Conservation (phyloP, 2,797 vertebrate species). For the Emydoidea blandingii region DNA sequence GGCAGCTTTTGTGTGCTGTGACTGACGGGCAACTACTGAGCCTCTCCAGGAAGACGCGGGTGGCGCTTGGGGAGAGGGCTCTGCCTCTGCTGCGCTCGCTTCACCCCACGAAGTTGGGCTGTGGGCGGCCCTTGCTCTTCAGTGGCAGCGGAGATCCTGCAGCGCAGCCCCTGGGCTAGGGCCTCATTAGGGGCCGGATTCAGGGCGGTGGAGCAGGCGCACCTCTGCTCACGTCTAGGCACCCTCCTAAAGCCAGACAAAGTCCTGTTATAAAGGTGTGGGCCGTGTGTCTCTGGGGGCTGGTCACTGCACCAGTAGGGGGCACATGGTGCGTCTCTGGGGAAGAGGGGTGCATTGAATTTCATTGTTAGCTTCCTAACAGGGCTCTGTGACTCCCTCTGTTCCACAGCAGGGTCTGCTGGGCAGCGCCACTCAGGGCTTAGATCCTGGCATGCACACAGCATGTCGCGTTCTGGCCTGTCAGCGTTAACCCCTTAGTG, state of each 20-base stretch:
- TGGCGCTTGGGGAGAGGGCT: neutral
- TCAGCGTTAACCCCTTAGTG: constrained; percentile 1
- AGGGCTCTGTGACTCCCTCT: neutral
- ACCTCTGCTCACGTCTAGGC: neutral
- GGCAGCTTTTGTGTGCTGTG: too few relatives aligned
- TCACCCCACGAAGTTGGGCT: neutral
- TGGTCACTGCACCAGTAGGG: too few relatives aligned
- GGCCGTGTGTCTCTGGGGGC: neutral
- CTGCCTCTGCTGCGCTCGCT: neutral
- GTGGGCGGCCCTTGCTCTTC: accelerated
- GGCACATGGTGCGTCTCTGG: too few relatives aligned
- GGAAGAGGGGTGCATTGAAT: too few relatives aligned
- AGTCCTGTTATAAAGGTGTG: neutral
- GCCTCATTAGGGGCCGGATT: neutral
- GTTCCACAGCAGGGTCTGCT: accelerated
- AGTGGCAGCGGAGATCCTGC: neutral
- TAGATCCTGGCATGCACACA: neutral
- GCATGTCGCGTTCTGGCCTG: neutral
- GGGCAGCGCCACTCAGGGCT: neutral
- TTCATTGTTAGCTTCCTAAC: neutral
- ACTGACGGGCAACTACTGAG: neutral
- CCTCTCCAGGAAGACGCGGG: neutral
- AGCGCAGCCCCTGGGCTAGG: neutral
- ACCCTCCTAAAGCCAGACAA: neutral
- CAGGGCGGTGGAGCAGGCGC: neutral